These are phyloP conservation scores for Teleopsis dalmanni DNA, from an alignment of 1,140 invertebrate species.

Conservation along the genomic window DNA sequence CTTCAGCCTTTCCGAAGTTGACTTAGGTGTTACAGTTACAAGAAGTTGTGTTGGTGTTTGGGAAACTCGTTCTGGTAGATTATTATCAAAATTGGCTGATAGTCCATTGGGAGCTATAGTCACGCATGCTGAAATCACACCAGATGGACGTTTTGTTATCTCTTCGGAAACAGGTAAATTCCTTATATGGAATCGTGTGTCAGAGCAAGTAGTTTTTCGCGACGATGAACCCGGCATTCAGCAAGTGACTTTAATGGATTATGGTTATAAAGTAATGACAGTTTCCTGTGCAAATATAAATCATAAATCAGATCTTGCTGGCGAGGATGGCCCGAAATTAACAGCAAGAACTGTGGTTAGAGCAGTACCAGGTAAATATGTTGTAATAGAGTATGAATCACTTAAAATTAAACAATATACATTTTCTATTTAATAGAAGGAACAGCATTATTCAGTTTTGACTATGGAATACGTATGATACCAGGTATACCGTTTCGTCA, in stretches of 20 bases:
- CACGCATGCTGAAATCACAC: slow-evolving; percentile 83
- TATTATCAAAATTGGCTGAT: slow-evolving; percentile 80
- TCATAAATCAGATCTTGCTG: slow-evolving; percentile 41
- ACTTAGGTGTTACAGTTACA: slow-evolving; percentile 79
- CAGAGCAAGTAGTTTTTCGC: slow-evolving; percentile 75
- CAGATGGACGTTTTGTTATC: slow-evolving; percentile 74
- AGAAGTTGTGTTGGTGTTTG: slow-evolving; percentile 91
- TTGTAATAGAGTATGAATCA: background rate
- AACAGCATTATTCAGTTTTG: slow-evolving; percentile 65
- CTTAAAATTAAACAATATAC: background rate
- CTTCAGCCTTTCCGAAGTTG: slow-evolving; percentile 62
- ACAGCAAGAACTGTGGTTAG: slow-evolving; percentile 59
- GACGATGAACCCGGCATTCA: slow-evolving; percentile 78
- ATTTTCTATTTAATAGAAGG: slow-evolving; percentile 53
- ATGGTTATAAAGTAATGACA: slow-evolving; percentile 74
- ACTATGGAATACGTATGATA: slow-evolving; percentile 63
- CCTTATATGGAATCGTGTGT: slow-evolving; percentile 83
- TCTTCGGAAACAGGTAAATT: slow-evolving; percentile 90
- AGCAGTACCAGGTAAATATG: slow-evolving; percentile 57
- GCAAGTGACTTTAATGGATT: slow-evolving; percentile 77
- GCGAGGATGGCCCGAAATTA: slow-evolving; percentile 49
- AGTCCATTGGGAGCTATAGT: slow-evolving; percentile 91
- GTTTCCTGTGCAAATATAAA: slow-evolving; percentile 60
- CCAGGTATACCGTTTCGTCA: slow-evolving; percentile 60
- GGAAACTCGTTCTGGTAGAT: slow-evolving; percentile 79